Evolutionary conservation across 2,888 invertebrate genomes (phyloP), one percentile per base, ranked within the genome.

Genomic region (Nymphalis urticae): DNA sequence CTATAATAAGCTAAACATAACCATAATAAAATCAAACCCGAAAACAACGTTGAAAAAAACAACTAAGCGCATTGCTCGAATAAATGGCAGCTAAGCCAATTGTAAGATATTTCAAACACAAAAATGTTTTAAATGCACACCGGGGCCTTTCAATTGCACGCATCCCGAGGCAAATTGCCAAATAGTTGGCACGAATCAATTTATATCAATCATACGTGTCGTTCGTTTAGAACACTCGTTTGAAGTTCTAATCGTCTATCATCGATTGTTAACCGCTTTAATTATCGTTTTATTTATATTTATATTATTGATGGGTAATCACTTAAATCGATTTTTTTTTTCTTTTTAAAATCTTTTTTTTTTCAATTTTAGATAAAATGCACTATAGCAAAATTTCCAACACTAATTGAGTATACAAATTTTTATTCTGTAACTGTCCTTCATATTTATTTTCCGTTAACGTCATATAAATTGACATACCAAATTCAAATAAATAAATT

Each of bases 131-230:
- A 68, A 67, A 68, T 67, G 68, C 70, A 66, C 68, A 64, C 27
- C 67, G 68, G 27, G 70, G 42, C 42, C 61, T 72, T 74, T 66
- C 66, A 72, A 73, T 70, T 48, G 73, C 69, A 64, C 58, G 56
- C 70, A 70, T 72, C 68, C 59, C 59, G 8, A 19, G 75, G 74
- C 75, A 71, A 27, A 19, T 17, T 75, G 75, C 72, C 75, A 74
- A 72, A 70, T 71, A 58, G 42, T 67, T 54, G 64, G 65, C 66
- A 51, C 54, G 9, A 56, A 70, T 70, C 70, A 70, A 66, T 66
- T 65, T 58, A 27, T 62, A 59, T 67, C 65, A 54, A 56, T 70
- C 59, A 24, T 16, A 42, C 17, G 16, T 48, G 36, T 21, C 27
- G 32, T 59, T 53, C 16, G 48, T 59, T 60, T 64, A 24, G 24